These are phyloP conservation scores for Etheostoma spectabile DNA, from an alignment of 2,113 vertebrate species.

Conservation along the genomic window DNA sequence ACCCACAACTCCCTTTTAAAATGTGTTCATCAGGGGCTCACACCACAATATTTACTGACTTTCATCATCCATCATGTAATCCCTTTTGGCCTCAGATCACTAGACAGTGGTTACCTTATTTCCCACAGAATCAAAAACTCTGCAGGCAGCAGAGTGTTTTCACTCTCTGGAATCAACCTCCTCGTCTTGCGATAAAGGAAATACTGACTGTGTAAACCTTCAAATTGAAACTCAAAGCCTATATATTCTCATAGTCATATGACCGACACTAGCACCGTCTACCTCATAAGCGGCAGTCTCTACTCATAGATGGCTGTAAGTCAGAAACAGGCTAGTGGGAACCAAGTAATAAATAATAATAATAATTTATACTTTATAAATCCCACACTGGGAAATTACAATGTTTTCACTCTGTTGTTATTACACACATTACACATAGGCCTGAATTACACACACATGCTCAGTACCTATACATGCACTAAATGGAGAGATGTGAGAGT, in stretches of 20 bases:
- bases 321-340: slow-evolving; percentile 25
- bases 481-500: no score
- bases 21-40: slow-evolving; percentile 3
- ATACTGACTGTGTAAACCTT: slow-evolving; percentile 58
- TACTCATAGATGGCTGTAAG: slow-evolving; percentile 11
- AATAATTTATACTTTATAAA: no score
- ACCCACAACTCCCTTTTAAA: background rate
- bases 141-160: slow-evolving; percentile 36
- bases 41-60: slow-evolving; percentile 26
- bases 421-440: no score
- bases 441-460: no score
- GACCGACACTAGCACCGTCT: slow-evolving; percentile 31
- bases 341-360: background rate
- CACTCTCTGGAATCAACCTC: slow-evolving; percentile 15
- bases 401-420: no score
- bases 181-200: slow-evolving; percentile 40
- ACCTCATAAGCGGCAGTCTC: slow-evolving; percentile 29
- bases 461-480: no score
- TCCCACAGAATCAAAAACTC: slow-evolving; percentile 40
- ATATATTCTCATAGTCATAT: slow-evolving; percentile 57
- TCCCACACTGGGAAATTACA: no score
- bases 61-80: slow-evolving; percentile 46
- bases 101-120: slow-evolving; percentile 11
- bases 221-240: slow-evolving; percentile 62
- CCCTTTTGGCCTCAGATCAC: slow-evolving; percentile 29